phyloP scores from a whole-genome alignment of 2,797 vertebrate species.

The Malurus leucopterus region DNA sequence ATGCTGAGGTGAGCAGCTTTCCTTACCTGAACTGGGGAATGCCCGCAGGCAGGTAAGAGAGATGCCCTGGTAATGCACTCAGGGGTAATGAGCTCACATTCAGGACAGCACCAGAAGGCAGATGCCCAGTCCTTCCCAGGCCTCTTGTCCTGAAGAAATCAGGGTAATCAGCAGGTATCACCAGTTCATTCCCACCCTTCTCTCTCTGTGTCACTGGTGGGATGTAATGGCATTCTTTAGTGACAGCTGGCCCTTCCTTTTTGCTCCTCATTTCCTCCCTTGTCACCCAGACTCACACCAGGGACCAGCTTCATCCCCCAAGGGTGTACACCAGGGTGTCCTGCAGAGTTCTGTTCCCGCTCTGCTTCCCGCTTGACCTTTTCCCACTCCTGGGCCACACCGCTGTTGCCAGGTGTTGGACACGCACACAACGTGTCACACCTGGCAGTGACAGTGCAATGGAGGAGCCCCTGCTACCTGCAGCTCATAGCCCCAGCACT shows the following conservation, averaged over 20 bases:
- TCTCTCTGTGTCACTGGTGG: neutral
- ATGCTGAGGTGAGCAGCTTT: neutral
- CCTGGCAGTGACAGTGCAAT: rapidly evolving
- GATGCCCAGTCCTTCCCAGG: rapidly evolving
- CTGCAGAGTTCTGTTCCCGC: rapidly evolving
- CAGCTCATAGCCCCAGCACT: rapidly evolving
- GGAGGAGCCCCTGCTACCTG: neutral
- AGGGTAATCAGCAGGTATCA: too few species aligned
- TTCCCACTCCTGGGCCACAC: neutral
- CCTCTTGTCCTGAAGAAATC: neutral
- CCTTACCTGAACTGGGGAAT: neutral
- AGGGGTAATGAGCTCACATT: too few species aligned
- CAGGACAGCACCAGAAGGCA: rapidly evolving
- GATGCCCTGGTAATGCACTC: rapidly evolving
- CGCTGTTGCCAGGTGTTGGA: rapidly evolving
- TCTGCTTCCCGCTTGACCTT: neutral
- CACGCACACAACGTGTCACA: rapidly evolving
- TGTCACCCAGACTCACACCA: rapidly evolving
- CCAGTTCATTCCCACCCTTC: rapidly evolving
- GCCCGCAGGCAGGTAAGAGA: rapidly evolving
- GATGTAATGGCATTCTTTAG: too few species aligned
- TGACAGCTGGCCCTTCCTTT: neutral
- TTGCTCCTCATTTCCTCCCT: neutral
- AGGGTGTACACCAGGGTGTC: rapidly evolving
- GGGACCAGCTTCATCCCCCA: rapidly evolving